These are phyloP conservation scores for Torymus texanus DNA, from an alignment of 2,888 invertebrate species.

Conservation along the genomic window DNA sequence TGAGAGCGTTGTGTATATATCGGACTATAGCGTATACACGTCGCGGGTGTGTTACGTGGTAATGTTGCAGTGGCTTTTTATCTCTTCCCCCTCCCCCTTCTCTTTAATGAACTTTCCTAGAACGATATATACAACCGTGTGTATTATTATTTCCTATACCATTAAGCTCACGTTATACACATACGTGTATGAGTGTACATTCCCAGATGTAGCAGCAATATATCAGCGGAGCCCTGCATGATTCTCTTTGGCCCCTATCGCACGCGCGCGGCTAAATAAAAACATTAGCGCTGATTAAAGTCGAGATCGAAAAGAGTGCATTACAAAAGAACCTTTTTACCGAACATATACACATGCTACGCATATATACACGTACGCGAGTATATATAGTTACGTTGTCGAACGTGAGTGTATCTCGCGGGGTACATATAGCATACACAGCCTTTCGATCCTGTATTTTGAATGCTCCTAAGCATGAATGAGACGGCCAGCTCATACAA, in stretches of 20 bases:
- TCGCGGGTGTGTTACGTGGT: no score
- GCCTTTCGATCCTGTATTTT: not conserved
- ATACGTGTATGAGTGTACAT: not conserved
- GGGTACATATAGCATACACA: no score
- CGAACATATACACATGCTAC: no score
- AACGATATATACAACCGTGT: not conserved
- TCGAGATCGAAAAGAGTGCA: slow-evolving; percentile 15
- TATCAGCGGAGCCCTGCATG: no score
- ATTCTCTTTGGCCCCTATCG: not conserved
- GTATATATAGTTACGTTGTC: not conserved
- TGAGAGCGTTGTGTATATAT: slow-evolving; percentile 7
- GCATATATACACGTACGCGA: no score
- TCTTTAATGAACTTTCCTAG: slow-evolving; percentile 37
- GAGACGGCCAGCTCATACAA: not conserved
- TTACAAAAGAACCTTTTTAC: slow-evolving; percentile 6
- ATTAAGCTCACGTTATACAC: not conserved
- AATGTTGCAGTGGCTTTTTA: slow-evolving; percentile 1
- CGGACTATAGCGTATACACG: no score
- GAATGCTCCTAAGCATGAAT: slow-evolving; percentile 14
- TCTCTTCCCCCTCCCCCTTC: not conserved
- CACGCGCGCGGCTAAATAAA: not conserved
- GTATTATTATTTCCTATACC: slow-evolving; percentile 9
- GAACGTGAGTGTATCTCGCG: not conserved
- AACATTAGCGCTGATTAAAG: slow-evolving; percentile 45
- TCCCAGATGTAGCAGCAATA: not conserved